Evolutionary conservation across 2,113 vertebrate species (phyloP), one percentile per base, ranked within the genome.

Genomic region (Oreotrochilus melanogaster): DNA sequence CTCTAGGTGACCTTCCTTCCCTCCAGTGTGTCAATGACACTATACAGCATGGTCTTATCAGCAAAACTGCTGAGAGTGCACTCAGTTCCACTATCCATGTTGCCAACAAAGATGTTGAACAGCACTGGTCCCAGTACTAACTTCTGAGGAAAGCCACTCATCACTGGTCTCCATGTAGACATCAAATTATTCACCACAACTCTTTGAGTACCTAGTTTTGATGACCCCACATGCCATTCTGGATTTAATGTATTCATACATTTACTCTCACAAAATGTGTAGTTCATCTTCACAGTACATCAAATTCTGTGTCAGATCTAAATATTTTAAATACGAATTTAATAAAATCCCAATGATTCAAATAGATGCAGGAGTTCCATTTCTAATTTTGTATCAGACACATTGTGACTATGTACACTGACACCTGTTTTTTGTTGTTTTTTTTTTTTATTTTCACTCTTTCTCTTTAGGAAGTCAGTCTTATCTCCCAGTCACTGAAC

Each of bases 361-460:
- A 53, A 23, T 5, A 31, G 18, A 23, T 67, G 2, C 19, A 79
- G 14, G 25, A 28, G 1, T 69, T 9, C 0, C 2, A 8, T 73
- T 72, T 47, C 9, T 35, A 71, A 61, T n/a, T 35, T 30, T 33
- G 2, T 75, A 22, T 69, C 9, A 47, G 27, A 64, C 2, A 43
- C 2, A 6, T 39, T 39, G 3, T 64, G 16, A 54, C 28, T 35
- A 5, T 2, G 14, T 35, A 48, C 4, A 16, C 5, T 57, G 69
- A 53, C 1, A 47, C 9, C 1, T 16, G 6, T 30, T 9, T 35
- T 33, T n/a, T 2, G 0, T 2, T 50, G 56, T 51, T 51, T 25
- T 51, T 4, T 6, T 50, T 50, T 50, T 50, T 39, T 39, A 12
- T 14, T 45, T 54, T 39, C 2, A 7, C 4, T 53, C 14, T 22